Evolutionary conservation across 2,113 vertebrate genomes (phyloP), one percentile per base, ranked within the genome.

Genomic region (Tinamus guttatus): DNA sequence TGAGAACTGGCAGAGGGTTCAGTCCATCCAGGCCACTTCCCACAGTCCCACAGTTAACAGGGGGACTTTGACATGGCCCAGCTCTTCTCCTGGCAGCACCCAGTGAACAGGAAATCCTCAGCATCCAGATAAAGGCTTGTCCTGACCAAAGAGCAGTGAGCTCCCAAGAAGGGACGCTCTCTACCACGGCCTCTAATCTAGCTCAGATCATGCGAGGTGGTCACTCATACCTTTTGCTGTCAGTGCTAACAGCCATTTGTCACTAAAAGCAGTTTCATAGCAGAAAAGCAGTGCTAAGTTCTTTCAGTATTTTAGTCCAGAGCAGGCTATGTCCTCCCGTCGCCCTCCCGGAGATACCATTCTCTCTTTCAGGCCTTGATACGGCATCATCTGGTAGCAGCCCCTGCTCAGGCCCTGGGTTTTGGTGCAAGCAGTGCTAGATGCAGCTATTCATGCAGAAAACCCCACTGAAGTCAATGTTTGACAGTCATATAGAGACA

Each of bases 1-100:
- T 1, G 21, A 36, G 30, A 5, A 27, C n/a, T 94, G 41, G 86
- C 64, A 25, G 63, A 70, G 81, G 86, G 20, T 47, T n/a, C 51
- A n/a, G 34, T 21, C 84, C 13, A 32, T 38, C 5, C 18, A 41
- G 70, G 43, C 24, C 4, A 52, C 56, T 81, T 87, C 56, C 1
- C 1, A 32, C 17, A 59, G 28, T 27, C 81, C 25, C 64, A 27
- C 0, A 5, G 24, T 3, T 6, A 85, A 69, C 0, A 0, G 60
- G 84, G 56, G 14, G 51, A 19, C 27, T 60, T 64, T 60, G 30
- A 47, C 32, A 27, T 14, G 32, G 5, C n/a, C 76, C 65, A 0
- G 1, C 1, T 9, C 34, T 8, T 56, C 28, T 36, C 40, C 51
- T 13, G 8, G 24, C 34, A 36, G 60, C 60, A 63, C 20, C 34